phyloP scores from a whole-genome alignment of 2,797 vertebrate genomes.

The Borostomias antarcticus region DNA sequence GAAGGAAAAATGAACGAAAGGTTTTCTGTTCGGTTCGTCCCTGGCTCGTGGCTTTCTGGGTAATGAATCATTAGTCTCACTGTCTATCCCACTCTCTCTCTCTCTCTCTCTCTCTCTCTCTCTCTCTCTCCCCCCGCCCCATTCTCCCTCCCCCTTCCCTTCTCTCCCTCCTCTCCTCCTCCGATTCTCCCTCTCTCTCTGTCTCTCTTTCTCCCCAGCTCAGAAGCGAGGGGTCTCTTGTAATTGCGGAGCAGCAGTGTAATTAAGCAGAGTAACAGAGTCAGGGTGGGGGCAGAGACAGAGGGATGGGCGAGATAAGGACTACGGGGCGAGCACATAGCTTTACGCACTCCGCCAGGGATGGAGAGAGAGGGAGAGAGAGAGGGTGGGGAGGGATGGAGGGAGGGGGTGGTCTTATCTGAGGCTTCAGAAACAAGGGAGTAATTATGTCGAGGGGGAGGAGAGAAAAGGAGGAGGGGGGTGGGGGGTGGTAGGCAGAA shows the following conservation, averaged over 20 bases:
- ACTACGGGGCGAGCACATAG: neutral
- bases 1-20: neutral
- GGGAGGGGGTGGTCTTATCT: neutral
- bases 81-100: neutral
- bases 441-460: conserved; percentile 4
- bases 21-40: neutral
- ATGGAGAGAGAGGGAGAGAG: neutral
- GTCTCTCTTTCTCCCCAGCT: neutral
- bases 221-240: neutral
- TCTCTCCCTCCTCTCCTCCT: neutral
- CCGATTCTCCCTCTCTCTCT: neutral
- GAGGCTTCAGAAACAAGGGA: conserved; percentile 10
- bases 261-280: conserved; percentile 19
- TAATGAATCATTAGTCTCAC: neutral
- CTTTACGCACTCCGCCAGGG: neutral
- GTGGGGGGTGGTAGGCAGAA: neutral
- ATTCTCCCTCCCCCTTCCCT: neutral
- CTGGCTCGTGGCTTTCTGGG: neutral
- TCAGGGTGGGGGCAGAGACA: neutral
- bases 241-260: conserved; percentile 20
- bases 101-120: neutral
- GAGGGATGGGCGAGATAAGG: conserved; percentile 9
- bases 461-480: neutral
- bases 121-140: neutral
- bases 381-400: neutral